Evolutionary conservation across 92 coral and sea anemone genomes (phyloP).

Genomic region (Diadumene lineata): DNA sequence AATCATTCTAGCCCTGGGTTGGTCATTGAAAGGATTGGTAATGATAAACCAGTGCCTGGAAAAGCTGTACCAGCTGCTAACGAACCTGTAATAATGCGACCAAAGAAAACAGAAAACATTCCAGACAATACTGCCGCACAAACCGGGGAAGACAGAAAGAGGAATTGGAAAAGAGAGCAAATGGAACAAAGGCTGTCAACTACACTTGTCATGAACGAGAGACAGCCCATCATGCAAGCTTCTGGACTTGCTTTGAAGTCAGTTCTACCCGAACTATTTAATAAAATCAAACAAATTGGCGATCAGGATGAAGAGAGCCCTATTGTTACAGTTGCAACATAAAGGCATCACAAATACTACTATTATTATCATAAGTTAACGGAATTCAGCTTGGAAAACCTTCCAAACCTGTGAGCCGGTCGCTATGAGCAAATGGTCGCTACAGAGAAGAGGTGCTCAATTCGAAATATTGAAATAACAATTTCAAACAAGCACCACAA

Average conservation of each 20-base stretch:
- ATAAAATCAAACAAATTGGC: conserved; percentile 40
- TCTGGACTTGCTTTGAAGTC: conserved; percentile 66
- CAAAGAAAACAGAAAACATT: not conserved
- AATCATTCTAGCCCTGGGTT: not conserved
- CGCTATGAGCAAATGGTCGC: no score
- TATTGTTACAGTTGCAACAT: not conserved
- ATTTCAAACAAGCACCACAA: no score
- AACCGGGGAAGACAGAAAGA: conserved; percentile 64
- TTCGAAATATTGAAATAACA: no score
- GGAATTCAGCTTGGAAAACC: no score
- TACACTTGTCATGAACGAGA: conserved; percentile 22
- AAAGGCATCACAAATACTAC: no score
- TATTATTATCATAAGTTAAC: no score
- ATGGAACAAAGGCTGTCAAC: conserved; percentile 47
- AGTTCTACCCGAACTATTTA: conserved; percentile 65
- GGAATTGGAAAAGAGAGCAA: conserved; percentile 56
- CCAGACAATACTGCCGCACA: not conserved
- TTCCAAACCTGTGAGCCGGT: no score
- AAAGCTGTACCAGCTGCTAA: not conserved
- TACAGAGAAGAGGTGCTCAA: no score
- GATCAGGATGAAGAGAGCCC: conserved; percentile 12
- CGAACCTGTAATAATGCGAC: not conserved
- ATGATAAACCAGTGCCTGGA: not conserved
- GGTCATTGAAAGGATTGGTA: not conserved
- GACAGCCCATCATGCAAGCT: conserved; percentile 47